Conservation (phyloP, 2,797 vertebrate species). For the Emydoidea blandingii region DNA sequence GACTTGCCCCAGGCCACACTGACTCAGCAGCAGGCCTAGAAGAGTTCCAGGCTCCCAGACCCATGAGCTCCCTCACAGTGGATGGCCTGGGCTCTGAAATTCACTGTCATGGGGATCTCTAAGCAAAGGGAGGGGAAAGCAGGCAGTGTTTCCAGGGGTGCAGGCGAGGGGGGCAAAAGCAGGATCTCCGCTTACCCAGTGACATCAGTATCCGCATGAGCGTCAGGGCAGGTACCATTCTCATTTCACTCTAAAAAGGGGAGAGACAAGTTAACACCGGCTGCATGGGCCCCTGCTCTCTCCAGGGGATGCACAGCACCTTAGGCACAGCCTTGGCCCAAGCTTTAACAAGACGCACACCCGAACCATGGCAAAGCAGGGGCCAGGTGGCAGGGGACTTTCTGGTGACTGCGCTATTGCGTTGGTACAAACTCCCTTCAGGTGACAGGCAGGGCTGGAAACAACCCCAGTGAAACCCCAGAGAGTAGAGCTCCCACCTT, state of each 20-base stretch:
- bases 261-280: not conserved
- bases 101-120: not conserved
- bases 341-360: not conserved
- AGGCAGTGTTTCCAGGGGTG: not conserved
- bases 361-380: not conserved
- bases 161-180: not conserved
- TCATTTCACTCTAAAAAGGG: constrained; percentile 7
- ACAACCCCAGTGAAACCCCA: not conserved
- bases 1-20: not conserved
- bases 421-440: not conserved
- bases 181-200: constrained; percentile 56
- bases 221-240: constrained; percentile 20
- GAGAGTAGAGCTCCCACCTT: not conserved
- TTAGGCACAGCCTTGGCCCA: not conserved
- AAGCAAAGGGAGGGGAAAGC: not conserved
- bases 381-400: not conserved
- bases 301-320: not conserved
- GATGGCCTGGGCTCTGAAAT: not conserved
- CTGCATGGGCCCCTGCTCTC: accelerated
- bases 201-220: constrained; percentile 20
- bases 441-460: not conserved
- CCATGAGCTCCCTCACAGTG: not conserved
- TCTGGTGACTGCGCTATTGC: not conserved
- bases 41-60: not conserved
- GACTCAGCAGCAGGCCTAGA: not conserved